Base-by-base conservation (phyloP, 1,140 invertebrate species). In the Zophobas morio region DNA sequence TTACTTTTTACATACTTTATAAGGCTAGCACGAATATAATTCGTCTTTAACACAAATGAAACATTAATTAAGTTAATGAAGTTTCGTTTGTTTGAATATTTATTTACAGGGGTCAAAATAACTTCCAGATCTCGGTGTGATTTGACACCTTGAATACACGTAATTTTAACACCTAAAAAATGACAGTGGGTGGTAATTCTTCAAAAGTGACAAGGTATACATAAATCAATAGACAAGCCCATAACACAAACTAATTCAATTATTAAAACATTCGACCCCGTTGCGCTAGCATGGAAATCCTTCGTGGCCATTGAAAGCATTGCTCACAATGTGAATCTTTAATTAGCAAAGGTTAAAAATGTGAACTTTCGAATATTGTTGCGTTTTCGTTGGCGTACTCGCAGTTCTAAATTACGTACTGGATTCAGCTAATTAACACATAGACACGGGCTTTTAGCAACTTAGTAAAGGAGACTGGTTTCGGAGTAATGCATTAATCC, bases 341-440 rank as follows among this genome's bases (percentile, higher is more conserved):
- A 66, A 66, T 66, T 42, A 66, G n/a, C 6, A 66, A 20, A 66
- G 60, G 60, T 42, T 66, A 66, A 66, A 66, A 66, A 66, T 66
- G n/a, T 33, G 60, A 66, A 66, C 60, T 39, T 63, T 63, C 34
- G 36, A 63, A 63, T 66, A 20, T 20, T 20, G 20, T 20, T 20
- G n/a, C 42, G 39, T 1, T n/a, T 33, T 5, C 37, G 20, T 66
- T 39, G 60, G n/a, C 39, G 37, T 6, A 60, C 6, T 60, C 34
- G 33, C 34, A 66, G 60, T 66, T 37, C 60, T 66, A 46, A 66
- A 66, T 66, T 66, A 66, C 60, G 60, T 66, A 66, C 60, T 66
- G 72, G 72, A 74, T 74, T 74, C 35, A 74, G 46, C 72, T 74
- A 74, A 74, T 74, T 74, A 74, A 74, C 72, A 74, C 51, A 74